These are phyloP conservation scores for Staurois parvus DNA, from an alignment of 2,797 vertebrate genomes.

Conservation along the genomic window DNA sequence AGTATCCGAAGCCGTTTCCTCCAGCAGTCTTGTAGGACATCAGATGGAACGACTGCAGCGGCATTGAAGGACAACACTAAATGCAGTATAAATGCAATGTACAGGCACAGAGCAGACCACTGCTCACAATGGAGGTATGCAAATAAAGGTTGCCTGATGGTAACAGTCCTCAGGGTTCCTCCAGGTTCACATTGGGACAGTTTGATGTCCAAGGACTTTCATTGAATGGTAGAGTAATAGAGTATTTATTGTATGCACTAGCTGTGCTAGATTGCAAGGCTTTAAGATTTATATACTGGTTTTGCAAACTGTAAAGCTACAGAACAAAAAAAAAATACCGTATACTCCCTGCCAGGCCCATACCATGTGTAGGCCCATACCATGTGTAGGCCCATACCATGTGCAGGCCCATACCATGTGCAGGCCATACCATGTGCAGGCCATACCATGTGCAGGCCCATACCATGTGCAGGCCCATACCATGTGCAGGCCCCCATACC, in stretches of 20 bases:
- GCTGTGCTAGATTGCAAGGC: conserved; percentile 32
- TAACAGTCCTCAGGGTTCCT: background rate
- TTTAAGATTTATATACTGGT: background rate
- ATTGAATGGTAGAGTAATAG: background rate
- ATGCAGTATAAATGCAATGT: background rate
- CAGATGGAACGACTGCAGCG: background rate
- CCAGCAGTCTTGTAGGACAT: background rate
- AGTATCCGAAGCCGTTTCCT: background rate
- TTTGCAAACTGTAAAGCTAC: background rate
- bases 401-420: no score
- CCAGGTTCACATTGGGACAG: background rate
- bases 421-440: no score
- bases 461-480: no score
- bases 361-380: no score
- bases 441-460: no score
- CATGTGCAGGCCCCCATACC: no score
- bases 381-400: no score
- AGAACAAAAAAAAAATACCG: background rate
- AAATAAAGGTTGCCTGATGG: background rate
- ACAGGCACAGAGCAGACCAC: background rate
- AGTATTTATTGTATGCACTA: conserved; percentile 45
- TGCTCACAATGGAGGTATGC: background rate
- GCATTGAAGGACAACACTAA: conserved; percentile 4
- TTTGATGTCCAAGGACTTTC: background rate
- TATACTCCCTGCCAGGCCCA: background rate